phyloP scores from a whole-genome alignment of 2,113 vertebrate species.

The Nesoenas mayeri region DNA sequence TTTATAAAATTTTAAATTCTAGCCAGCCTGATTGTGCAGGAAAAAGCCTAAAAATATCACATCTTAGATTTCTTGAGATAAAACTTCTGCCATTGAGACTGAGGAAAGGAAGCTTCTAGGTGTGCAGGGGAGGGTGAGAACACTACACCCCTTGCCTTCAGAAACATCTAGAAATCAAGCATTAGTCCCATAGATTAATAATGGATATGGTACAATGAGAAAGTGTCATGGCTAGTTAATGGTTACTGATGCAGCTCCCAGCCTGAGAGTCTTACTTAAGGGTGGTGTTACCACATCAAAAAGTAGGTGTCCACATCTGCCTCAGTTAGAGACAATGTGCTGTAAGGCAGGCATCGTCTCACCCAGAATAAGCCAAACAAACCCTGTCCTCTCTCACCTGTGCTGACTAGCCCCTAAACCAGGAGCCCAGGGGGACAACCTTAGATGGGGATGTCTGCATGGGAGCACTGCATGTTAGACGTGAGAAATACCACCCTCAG shows the following conservation, averaged over 20 bases:
- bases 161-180: background rate
- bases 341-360: background rate
- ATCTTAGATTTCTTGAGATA: background rate
- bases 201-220: fast-evolving
- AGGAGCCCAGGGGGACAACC: background rate
- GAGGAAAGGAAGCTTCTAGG: background rate
- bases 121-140: background rate
- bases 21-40: background rate
- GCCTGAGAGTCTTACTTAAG: background rate
- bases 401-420: background rate
- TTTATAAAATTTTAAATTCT: constrained; percentile 35
- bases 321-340: background rate
- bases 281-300: background rate
- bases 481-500: background rate
- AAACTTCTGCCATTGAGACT: background rate
- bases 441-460: background rate
- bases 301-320: background rate
- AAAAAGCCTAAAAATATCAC: constrained; percentile 11
- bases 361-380: background rate
- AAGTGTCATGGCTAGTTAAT: background rate
- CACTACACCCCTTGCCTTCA: background rate
- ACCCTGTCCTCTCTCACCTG: background rate
- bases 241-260: background rate
- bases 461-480: background rate
- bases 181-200: background rate